Evolutionary conservation across 2,888 invertebrate genomes (phyloP).

Genomic region (Nemotelus pantherinus): DNA sequence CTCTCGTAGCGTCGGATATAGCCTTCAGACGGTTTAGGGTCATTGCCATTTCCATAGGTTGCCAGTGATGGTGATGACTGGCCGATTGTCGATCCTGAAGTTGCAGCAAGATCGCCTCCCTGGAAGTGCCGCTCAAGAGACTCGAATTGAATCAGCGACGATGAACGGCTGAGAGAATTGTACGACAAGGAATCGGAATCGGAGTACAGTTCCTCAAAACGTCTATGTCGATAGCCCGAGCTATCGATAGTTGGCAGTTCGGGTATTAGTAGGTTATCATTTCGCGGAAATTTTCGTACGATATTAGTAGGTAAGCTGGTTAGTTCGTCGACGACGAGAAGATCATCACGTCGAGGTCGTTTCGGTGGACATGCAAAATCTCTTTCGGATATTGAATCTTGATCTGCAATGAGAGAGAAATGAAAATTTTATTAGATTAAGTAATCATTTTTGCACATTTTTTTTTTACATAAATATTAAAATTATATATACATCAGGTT

Average conservation of each 20-base stretch:
- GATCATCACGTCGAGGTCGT: constrained; percentile 72
- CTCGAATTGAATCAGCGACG: constrained; percentile 86
- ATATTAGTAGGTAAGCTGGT: constrained; percentile 10
- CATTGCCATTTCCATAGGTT: constrained; percentile 56
- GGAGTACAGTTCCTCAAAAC: constrained; percentile 63
- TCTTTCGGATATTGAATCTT: constrained; percentile 71
- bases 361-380: constrained; percentile 81
- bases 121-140: constrained; percentile 79
- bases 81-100: constrained; percentile 60
- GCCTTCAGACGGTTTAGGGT: constrained; percentile 55
- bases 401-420: constrained; percentile 56
- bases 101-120: constrained; percentile 60
- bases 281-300: constrained; percentile 53
- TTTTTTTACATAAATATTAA: neutral
- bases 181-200: constrained; percentile 65
- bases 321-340: constrained; percentile 49
- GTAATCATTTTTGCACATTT: neutral
- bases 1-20: constrained; percentile 61
- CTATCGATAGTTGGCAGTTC: constrained; percentile 21
- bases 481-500: no score
- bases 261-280: constrained; percentile 50
- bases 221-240: constrained; percentile 50
- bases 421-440: neutral
- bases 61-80: constrained; percentile 63
- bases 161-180: constrained; percentile 78